phyloP scores from a whole-genome alignment of 2,113 vertebrate species.

The Taxidea taxus region DNA sequence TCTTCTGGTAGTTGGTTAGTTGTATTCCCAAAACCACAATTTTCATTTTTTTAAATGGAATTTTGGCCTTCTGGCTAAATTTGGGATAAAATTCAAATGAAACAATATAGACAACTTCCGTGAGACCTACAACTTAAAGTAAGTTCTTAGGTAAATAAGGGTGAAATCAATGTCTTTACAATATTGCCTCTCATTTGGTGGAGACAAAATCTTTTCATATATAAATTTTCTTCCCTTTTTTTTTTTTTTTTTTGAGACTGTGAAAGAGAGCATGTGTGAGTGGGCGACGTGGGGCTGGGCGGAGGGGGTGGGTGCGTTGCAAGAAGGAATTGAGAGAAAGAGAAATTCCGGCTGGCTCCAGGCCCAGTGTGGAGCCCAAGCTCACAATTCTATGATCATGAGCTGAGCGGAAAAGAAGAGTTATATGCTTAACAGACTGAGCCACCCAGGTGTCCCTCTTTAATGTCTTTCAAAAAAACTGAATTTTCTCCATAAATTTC shows the following conservation, averaged over 20 bases:
- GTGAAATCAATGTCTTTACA: neutral
- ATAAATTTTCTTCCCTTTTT: neutral
- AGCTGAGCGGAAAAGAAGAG: neutral
- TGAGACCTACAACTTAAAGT: neutral
- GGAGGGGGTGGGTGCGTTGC: rapidly evolving
- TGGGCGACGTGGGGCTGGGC: rapidly evolving
- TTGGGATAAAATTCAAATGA: neutral
- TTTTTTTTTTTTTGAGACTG: neutral
- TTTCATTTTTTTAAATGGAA: neutral
- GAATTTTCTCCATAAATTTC: neutral
- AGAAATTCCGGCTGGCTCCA: neutral
- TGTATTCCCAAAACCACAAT: neutral
- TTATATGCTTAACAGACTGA: neutral
- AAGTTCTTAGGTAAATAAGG: neutral
- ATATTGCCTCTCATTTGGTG: neutral
- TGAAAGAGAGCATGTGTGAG: neutral
- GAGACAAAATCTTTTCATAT: neutral
- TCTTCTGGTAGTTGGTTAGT: neutral
- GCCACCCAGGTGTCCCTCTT: neutral
- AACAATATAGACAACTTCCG: neutral
- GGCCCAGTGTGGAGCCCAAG: neutral
- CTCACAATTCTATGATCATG: neutral
- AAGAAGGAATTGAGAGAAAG: neutral
- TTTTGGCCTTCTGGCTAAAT: neutral
- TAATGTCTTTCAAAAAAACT: neutral